A percentile compares a stretch with the other conserved stretches of the same genome.
Conservation (phyloP, 2,797 vertebrate species). For the Amniataba percoides region DNA sequence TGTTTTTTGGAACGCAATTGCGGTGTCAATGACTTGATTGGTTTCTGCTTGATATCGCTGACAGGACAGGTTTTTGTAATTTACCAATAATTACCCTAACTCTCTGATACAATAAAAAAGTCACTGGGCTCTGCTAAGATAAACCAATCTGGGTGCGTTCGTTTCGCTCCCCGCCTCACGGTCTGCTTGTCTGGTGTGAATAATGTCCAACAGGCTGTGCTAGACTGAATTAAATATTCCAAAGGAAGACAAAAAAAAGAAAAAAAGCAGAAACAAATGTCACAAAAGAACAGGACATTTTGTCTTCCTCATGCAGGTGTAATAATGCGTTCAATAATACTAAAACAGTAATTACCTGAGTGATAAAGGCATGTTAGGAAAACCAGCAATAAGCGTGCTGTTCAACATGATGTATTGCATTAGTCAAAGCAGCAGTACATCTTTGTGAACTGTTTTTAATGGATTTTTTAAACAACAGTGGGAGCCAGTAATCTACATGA, state of each 20-base stretch:
- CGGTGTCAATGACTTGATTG: conserved; percentile 84
- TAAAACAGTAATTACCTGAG: conserved; percentile 70
- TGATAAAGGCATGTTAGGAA: conserved; percentile 63
- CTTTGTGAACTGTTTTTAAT: conserved; percentile 69
- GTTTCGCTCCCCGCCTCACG: conserved; percentile 61
- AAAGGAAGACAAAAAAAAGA: conserved; percentile 19
- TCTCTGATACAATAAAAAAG: conserved; percentile 79
- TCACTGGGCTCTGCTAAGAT: conserved; percentile 74
- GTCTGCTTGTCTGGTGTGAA: conserved; percentile 68
- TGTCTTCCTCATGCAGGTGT: conserved; percentile 57
- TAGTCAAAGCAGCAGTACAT: conserved; percentile 64
- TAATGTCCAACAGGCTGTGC: conserved; percentile 56
- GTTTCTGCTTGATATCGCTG: conserved; percentile 84
- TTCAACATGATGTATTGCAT: conserved; percentile 68
- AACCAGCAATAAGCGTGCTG: conserved; percentile 46
- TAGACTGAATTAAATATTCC: conserved; percentile 58
- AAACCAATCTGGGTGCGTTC: conserved; percentile 70
- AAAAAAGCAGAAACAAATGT: conserved; percentile 38
- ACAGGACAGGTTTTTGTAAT: conserved; percentile 84
- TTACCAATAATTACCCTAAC: conserved; percentile 84
- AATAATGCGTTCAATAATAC: conserved; percentile 57
- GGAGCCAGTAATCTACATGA: conserved; percentile 55
- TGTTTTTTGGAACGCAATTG: conserved; percentile 79
- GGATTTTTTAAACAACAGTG: conserved; percentile 58
- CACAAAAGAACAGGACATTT: conserved; percentile 53